Percentiles rank a stretch among this genome's conserved stretches.
These are phyloP conservation scores for Limnephilus auricula DNA, from an alignment of 2,888 invertebrate species.

Conservation along the genomic window DNA sequence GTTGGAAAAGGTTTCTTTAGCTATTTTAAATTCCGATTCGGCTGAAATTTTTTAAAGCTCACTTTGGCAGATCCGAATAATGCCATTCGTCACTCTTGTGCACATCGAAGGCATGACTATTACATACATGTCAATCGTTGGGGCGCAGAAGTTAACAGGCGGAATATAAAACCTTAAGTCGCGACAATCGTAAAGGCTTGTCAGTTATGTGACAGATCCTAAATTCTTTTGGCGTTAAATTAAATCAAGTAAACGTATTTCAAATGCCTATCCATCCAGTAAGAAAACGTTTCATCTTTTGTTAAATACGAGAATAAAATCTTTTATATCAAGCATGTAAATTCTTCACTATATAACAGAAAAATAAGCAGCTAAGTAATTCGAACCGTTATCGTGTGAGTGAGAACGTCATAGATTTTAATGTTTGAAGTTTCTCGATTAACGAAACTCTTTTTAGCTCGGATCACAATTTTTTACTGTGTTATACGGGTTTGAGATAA, in stretches of 20 bases:
- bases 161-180: background rate
- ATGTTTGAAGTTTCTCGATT: background rate
- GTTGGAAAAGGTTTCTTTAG: conserved; percentile 38
- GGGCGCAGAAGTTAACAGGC: conserved; percentile 22
- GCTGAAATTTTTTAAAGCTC: conserved; percentile 36
- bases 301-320: background rate
- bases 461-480: too few species aligned
- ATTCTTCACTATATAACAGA: background rate
- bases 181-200: background rate
- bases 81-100: conserved; percentile 43
- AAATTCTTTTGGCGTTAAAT: background rate
- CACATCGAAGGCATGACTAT: conserved; percentile 35
- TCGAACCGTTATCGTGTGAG: background rate
- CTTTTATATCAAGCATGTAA: background rate
- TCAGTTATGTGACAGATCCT: background rate
- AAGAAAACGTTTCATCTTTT: background rate
- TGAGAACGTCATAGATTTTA: background rate
- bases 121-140: conserved; percentile 29
- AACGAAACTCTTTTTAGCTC: background rate
- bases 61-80: conserved; percentile 37
- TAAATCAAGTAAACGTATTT: background rate
- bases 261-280: background rate
- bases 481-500: background rate
- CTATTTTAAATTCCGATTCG: conserved; percentile 43
- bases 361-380: background rate